Conservation (phyloP, 2,888 invertebrate species). For the Dascillus cervinus region DNA sequence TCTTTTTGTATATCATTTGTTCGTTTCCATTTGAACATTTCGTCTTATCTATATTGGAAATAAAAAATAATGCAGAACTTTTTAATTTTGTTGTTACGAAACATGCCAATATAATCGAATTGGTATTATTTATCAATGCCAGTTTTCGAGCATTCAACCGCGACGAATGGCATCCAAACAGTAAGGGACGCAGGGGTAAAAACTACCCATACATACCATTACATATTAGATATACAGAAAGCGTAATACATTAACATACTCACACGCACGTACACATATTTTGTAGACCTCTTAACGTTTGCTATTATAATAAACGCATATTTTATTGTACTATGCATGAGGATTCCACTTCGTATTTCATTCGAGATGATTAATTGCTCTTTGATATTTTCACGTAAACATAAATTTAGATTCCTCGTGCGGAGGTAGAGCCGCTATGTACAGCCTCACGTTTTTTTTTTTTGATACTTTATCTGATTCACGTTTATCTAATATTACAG, state of each 20-base stretch:
- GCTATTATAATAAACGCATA: conserved; percentile 25
- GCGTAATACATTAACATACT: conserved; percentile 16
- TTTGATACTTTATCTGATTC: too few species aligned
- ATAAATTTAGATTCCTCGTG: too few species aligned
- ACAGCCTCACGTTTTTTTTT: too few species aligned
- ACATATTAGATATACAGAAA: conserved; percentile 8
- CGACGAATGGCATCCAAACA: conserved; percentile 20
- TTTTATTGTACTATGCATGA: conserved; percentile 24
- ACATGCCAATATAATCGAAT: background rate
- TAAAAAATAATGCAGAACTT: too few species aligned
- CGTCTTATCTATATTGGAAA: too few species aligned
- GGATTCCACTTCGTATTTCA: conserved; percentile 18
- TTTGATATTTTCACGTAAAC: conserved; percentile 26
- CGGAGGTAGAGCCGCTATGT: too few species aligned
- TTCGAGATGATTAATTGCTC: conserved; percentile 24
- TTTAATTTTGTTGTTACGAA: too few species aligned
- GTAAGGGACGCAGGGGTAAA: conserved; percentile 10
- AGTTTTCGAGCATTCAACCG: conserved; percentile 11
- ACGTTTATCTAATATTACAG: too few species aligned
- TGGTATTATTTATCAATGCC: background rate
- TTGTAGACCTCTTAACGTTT: conserved; percentile 17
- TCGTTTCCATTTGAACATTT: too few species aligned
- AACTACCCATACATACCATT: conserved; percentile 10
- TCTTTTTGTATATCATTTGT: too few species aligned
- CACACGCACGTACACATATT: conserved; percentile 13